Conservation (phyloP, 2,113 vertebrate species). For the Coracopsis vasa region DNA sequence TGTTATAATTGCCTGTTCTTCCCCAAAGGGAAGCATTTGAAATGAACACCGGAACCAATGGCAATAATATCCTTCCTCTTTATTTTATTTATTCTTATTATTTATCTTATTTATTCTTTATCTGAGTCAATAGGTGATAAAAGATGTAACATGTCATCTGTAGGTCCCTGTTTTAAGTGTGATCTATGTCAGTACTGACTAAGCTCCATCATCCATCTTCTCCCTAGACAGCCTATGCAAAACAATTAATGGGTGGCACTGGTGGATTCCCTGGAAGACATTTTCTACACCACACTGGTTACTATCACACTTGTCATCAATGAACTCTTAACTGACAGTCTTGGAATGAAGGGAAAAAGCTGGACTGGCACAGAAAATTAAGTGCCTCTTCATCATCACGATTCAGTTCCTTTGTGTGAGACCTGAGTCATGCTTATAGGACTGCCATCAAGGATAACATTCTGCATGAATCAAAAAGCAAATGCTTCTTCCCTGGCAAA, state of each 20-base stretch:
- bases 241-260: fast-evolving
- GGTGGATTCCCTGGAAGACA: background rate
- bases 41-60: background rate
- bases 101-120: too few species aligned
- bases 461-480: background rate
- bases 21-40: background rate
- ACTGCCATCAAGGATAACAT: background rate
- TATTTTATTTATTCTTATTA: too few species aligned
- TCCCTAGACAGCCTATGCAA: background rate
- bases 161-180: background rate
- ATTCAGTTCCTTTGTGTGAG: background rate
- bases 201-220: background rate
- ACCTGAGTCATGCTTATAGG: fast-evolving
- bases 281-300: background rate
- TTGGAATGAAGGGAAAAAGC: background rate
- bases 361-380: fast-evolving
- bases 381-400: fast-evolving
- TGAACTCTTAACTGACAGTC: background rate
- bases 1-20: background rate
- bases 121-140: background rate
- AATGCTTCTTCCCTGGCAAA: background rate
- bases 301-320: background rate
- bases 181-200: fast-evolving
- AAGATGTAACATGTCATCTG: fast-evolving
- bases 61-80: background rate